Evolutionary conservation across 2,797 vertebrate species (phyloP), one percentile per base, ranked within the genome.

Genomic region (Craterocephalus amniculus): DNA sequence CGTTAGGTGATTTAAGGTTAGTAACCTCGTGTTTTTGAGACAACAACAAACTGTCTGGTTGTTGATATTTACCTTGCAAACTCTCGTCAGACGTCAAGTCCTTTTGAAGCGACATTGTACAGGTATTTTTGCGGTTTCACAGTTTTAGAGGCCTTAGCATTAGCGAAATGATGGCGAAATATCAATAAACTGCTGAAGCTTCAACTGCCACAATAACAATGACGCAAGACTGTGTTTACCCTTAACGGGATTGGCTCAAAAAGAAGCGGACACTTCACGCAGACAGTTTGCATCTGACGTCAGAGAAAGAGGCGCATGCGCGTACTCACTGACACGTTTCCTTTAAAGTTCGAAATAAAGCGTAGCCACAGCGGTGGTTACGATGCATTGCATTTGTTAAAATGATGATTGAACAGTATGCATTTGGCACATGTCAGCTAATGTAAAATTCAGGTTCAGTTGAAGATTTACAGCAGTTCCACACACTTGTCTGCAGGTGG

Each of bases 11-110:
- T 48, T 40, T 40, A 22, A 22, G 6, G 7, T 56, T 26, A 51
- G 18, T 35, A 18, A 61, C 10, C 9, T 51, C 7, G n/a, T 63
- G n/a, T 67, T 78, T 63, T 54, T 29, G 12, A 24, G 49, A 27
- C 18, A 52, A 27, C 18, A 48, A 48, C 35, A 49, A n/a, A 38
- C 61, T 29, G 27, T 13, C 60, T 22, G 51, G 14, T 29, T 40
- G n/a, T 49, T 26, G 14, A 57, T 35, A 48, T 35, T 87, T 88
- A 95, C 95, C 94, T 90, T 95, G 94, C 54, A 95, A 79, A 80
- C 89, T 93, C 52, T 94, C 93, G 58, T 94, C 93, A 10, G 90
- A 77, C 1, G 85, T 75, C 29, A 54, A 51, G 40, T 91, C 90
- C 78, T 88, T 91, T 4, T 88, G 89, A 22, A 76, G 81, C 60